Percentiles rank a stretch among this genome's conserved stretches.
These are phyloP conservation scores for Dreissena rostriformis DNA, from an alignment of 1,140 invertebrate genomes.

Conservation along the genomic window DNA sequence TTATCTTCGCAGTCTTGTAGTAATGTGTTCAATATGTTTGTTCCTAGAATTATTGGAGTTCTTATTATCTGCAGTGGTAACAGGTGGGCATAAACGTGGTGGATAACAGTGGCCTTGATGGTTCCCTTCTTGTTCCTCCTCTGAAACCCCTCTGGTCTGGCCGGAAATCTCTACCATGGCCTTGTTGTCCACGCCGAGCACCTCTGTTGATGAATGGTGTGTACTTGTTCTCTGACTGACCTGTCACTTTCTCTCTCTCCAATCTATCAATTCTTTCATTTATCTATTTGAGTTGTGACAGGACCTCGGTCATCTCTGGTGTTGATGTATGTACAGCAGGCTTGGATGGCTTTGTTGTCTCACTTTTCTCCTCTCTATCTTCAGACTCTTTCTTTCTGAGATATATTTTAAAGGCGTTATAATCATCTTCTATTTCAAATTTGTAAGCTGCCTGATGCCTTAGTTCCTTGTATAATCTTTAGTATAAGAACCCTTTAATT, in stretches of 20 bases:
- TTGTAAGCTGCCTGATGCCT: slow-evolving; percentile 16
- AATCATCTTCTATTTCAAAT: slow-evolving; percentile 17
- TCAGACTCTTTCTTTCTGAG: slow-evolving; percentile 27
- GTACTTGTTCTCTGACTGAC: neutral
- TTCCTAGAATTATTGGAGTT: neutral
- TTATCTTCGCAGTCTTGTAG: neutral
- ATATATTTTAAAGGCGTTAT: slow-evolving; percentile 25
- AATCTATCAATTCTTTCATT: slow-evolving; percentile 10
- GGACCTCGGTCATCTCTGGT: neutral
- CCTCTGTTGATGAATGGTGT: neutral
- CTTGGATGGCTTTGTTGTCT: neutral
- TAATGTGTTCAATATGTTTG: slow-evolving; percentile 5
- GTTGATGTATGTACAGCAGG: too few species aligned
- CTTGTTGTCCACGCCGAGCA: neutral
- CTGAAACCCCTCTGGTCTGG: neutral
- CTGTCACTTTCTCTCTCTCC: neutral
- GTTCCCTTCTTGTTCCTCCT: neutral
- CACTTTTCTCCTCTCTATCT: neutral
- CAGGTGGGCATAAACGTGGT: slow-evolving; percentile 6
- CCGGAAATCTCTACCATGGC: slow-evolving; percentile 2
- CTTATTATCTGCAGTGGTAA: slow-evolving; percentile 7
- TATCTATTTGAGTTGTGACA: slow-evolving; percentile 2
- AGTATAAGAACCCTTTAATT: slow-evolving; percentile 17
- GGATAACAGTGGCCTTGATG: neutral
- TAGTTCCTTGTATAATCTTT: neutral